A percentile compares a stretch with the other conserved stretches of the same genome.
Conservation (phyloP, 2,113 vertebrate genomes). For the Orycteropus afer region DNA sequence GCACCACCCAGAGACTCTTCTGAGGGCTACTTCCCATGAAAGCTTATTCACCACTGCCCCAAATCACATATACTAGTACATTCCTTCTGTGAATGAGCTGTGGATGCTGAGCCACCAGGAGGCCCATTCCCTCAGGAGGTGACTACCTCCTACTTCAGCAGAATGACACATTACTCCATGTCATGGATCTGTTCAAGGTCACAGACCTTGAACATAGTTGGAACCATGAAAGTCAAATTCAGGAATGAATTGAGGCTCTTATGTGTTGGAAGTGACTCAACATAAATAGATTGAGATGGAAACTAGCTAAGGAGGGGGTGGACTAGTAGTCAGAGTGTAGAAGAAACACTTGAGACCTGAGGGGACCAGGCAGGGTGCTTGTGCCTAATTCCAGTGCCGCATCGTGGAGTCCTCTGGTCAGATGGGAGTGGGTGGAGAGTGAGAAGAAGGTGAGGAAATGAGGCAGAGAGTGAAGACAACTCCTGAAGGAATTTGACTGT, state of each 20-base stretch:
- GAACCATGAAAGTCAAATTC: neutral
- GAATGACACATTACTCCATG: neutral
- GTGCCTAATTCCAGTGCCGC: fast-evolving
- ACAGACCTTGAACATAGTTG: neutral
- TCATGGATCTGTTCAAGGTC: neutral
- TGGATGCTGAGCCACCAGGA: neutral
- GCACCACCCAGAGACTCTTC: neutral
- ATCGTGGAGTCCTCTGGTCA: neutral
- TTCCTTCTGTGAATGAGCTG: fast-evolving
- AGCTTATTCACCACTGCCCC: neutral
- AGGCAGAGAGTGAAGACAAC: neutral
- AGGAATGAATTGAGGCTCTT: neutral
- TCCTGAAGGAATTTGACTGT: neutral
- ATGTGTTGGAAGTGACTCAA: neutral
- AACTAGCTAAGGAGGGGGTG: neutral
- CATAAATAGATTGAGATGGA: neutral
- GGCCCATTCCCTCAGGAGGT: neutral
- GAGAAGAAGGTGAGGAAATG: neutral
- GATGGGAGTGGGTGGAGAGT: neutral
- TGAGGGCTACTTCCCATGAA: neutral
- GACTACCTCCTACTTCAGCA: neutral
- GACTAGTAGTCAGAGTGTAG: fast-evolving
- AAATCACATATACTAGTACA: fast-evolving
- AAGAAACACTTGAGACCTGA: neutral
- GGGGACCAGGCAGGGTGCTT: neutral